Evolutionary conservation across 1,140 invertebrate genomes (phyloP), one percentile per base, ranked within the genome.

Genomic region (Caenorhabditis tropicalis): DNA sequence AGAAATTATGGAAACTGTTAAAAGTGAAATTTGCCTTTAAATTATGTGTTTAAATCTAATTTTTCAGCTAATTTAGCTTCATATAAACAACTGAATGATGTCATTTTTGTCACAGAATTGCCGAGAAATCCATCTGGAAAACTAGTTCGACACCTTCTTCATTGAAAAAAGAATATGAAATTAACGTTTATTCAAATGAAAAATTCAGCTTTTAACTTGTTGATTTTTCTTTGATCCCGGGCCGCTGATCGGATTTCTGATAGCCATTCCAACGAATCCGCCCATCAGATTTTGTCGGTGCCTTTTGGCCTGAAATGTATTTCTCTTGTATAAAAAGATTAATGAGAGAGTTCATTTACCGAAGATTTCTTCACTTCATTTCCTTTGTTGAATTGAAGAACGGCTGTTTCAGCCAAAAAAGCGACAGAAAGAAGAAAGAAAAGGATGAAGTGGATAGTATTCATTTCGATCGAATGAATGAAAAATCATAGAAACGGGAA

Each of bases 71-170:
- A 74, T 7, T 74, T 74, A n/a, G 65, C 65, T 15, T 82, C 82
- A 15, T 82, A 70, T 19, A 82, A 82, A 36, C 56, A 51, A 27
- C 60, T 82, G 4, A 27, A 29, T 29, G 60, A 65, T 15, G 39
- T 51, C 27, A 29, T 82, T 51, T 46, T 65, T 33, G 82, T 82
- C 1, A 27, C 33, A 12, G 43, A 48, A 53, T 46, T 82, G 12
- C 82, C 82, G 5, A 27, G 60, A 19, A 82, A 43, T 24, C 5
- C 82, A 3, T 70, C 82, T 46, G 82, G 82, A 70, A 82, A 82
- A 36, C n/a, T 82, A 10, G 16, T 74, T 10, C 36, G 82, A 33
- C 36, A 43, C 43, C 33, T 46, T 21, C 36, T 74, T 10, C 29
- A 46, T 2, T 15, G 24, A 82, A 27, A 80, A 81, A 10, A 79